These are phyloP conservation scores for Cotesia chilonis DNA, from an alignment of 1,140 invertebrate genomes.

Conservation along the genomic window DNA sequence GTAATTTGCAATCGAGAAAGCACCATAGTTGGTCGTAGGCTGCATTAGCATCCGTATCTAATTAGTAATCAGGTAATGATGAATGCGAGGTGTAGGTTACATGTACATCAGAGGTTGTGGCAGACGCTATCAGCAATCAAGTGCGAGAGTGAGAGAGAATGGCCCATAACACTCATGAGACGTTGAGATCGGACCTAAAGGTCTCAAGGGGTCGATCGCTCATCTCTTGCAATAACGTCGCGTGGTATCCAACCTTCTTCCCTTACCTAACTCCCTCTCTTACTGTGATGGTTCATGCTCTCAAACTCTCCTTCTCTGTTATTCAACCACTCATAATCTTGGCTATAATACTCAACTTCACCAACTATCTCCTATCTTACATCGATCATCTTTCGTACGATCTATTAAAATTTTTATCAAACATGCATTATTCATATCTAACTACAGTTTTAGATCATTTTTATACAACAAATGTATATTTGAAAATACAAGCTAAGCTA, in stretches of 20 bases:
- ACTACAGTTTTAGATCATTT: background rate
- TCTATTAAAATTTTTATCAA: constrained; percentile 26
- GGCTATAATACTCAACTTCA: constrained; percentile 3
- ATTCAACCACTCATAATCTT: constrained; percentile 22
- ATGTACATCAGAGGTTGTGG: constrained; percentile 28
- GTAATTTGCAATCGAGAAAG: constrained; percentile 5
- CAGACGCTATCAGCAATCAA: constrained; percentile 7
- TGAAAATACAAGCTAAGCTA: too few species aligned
- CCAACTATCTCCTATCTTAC: constrained; percentile 29
- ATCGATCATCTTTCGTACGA: constrained; percentile 19
- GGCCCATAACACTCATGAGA: constrained; percentile 17
- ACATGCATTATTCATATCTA: constrained; percentile 10
- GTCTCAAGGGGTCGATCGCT: constrained; percentile 33
- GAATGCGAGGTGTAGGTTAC: constrained; percentile 25
- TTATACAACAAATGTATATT: background rate
- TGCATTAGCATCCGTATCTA: constrained; percentile 22
- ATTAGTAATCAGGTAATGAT: constrained; percentile 30
- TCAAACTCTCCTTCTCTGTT: background rate
- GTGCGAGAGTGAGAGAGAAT: background rate
- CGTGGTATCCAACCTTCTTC: constrained; percentile 11
- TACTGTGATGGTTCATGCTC: too few species aligned
- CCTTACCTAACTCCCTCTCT: background rate
- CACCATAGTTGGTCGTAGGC: constrained; percentile 5
- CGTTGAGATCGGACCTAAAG: constrained; percentile 18
- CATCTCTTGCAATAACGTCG: constrained; percentile 29